A percentile compares a stretch with the other conserved stretches of the same genome.
phyloP scores from a whole-genome alignment of 2,888 invertebrate species.

The Podabrus alpinus region DNA sequence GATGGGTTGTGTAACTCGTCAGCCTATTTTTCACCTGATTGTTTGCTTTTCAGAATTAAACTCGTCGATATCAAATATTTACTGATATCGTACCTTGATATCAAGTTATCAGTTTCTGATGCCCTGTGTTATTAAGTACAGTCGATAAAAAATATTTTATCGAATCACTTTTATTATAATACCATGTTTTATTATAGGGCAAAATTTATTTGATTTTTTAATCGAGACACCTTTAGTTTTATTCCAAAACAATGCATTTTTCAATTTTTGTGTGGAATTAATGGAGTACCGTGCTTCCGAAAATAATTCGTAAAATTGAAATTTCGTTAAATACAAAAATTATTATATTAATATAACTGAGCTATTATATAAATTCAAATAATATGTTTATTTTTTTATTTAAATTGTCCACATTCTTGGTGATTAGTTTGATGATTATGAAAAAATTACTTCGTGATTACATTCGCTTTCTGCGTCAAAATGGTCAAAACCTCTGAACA shows the following conservation, averaged over 20 bases:
- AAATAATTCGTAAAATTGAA: too few relatives aligned
- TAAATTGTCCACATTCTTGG: too few relatives aligned
- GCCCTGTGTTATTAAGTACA: conserved; percentile 10
- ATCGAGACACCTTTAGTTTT: background rate
- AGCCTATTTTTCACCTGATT: conserved; percentile 19
- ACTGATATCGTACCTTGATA: conserved; percentile 14
- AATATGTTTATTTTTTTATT: too few relatives aligned
- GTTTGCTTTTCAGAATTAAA: conserved; percentile 24
- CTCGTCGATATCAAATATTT: conserved; percentile 22
- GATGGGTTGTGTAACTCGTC: conserved; percentile 5
- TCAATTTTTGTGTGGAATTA: too few relatives aligned
- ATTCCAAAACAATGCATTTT: background rate
- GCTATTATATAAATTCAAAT: too few relatives aligned
- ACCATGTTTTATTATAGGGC: background rate
- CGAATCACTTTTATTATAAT: background rate
- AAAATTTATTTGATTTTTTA: background rate
- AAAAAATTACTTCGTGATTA: too few relatives aligned
- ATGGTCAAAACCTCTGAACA: too few relatives aligned
- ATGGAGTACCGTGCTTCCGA: too few relatives aligned
- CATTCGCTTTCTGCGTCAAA: too few relatives aligned
- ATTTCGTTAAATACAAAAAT: too few relatives aligned
- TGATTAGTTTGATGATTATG: too few relatives aligned
- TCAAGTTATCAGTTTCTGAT: conserved; percentile 13
- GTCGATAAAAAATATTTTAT: conserved; percentile 6
- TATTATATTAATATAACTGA: too few relatives aligned